Evolutionary conservation across 2,888 invertebrate species (phyloP), one percentile per base, ranked within the genome.

Genomic region (Dryobota labecula): DNA sequence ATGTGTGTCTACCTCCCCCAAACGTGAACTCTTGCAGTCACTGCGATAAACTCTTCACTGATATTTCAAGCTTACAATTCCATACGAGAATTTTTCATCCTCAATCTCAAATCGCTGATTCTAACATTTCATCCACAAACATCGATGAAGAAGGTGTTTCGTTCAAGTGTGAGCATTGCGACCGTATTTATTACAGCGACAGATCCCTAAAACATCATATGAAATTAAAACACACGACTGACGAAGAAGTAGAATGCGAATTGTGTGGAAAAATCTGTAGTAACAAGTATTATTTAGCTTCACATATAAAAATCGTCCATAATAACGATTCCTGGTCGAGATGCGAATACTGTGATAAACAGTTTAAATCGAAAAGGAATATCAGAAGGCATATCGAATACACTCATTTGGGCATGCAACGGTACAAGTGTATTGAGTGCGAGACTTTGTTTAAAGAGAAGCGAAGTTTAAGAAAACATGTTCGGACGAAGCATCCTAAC

Each of bases 381-480:
- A 94, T 95, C 0, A 80, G 94, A 0, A 72, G 94, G 0, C 95
- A 95, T 49, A 94, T 94, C 0, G 94, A 94, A 63, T 92, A 92
- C 27, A 94, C 93, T 0, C 95, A 95, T 84, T 80, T 93, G 45
- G 94, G 94, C 0, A 93, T 92, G 90, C 92, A 93, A 66, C 83
- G 94, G 45, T 89, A 94, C 64, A 95, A 94, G 61, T 95, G 95
- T 63, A 87, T 94, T 0, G 94, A 94, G 75, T 95, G 95, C 15
- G 94, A 93, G 30, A 94, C 93, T 0, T 73, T 94, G 0, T 95
- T 95, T 53, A 95, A 95, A 87, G 95, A 95, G 65, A 94, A 94
- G 74, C 83, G 95, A 0, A 95, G 93, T 58, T 75, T 95, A 1
- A 77, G 95, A 0, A 95, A 95, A 41, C 95, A 95, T 65, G 92